A percentile compares a stretch with the other conserved stretches of the same genome.
Conservation (phyloP, 2,797 vertebrate species). For the Phylloscopus collybita region DNA sequence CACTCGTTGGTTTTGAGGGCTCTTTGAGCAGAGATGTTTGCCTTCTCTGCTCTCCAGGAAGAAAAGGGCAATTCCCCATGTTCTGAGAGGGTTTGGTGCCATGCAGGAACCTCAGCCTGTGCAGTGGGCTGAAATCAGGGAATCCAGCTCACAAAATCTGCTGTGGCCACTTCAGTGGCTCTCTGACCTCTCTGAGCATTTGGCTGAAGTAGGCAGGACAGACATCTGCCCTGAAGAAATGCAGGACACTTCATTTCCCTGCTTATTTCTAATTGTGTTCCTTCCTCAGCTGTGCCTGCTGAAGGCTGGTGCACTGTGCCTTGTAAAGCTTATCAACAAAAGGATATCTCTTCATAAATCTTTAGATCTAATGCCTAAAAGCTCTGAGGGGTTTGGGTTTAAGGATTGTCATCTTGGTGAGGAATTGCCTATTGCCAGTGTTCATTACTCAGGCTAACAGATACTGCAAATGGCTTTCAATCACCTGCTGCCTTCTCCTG, state of each 20-base stretch:
- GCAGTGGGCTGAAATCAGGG: not conserved
- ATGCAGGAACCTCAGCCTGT: not conserved
- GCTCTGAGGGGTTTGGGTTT: not conserved
- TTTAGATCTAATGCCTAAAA: not conserved
- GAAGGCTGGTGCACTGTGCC: not conserved
- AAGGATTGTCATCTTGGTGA: not conserved
- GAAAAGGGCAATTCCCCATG: accelerated
- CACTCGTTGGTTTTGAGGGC: not conserved
- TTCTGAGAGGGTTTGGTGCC: not conserved
- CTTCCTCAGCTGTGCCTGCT: not conserved
- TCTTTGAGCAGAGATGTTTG: not conserved
- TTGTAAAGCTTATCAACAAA: not conserved
- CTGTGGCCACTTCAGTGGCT: not conserved
- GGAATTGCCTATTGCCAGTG: not conserved
- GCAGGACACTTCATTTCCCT: not conserved
- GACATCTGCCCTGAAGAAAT: not conserved
- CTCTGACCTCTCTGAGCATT: not conserved
- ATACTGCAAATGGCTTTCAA: not conserved
- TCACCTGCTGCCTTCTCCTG: not conserved
- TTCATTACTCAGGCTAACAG: not conserved
- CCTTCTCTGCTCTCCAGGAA: not conserved
- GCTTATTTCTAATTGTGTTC: not conserved
- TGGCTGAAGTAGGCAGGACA: not conserved
- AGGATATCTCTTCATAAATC: not conserved
- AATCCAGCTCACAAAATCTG: not conserved